Base-by-base conservation (phyloP, 2,888 invertebrate species). In the Chrysina gloriosa region DNA sequence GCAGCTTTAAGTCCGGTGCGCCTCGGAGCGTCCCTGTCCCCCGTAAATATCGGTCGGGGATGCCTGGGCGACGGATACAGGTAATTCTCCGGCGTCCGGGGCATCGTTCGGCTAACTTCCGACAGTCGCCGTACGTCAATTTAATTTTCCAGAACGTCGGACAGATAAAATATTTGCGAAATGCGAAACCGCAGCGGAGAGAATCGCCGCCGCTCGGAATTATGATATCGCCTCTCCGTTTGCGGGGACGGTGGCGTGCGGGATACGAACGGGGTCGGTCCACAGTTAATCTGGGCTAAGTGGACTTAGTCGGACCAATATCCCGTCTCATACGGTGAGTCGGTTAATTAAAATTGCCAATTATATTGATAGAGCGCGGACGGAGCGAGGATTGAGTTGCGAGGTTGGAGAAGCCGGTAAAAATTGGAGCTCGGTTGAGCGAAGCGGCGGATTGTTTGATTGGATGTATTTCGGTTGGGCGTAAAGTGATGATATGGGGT, bases 81-180 rank as follows among this genome's bases (percentile, higher is more conserved):
- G 52, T 52, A 52, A 52, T 52, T 14, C 14, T n/a, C 31, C 31
- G 31, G 31, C 29, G 52, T 31, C 16, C 52, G 36, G 11, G 36
- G 39, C 21, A 25, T 58, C 58, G 58, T 39, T 39, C 39, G 39
- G 3, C 25, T n/a, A 25, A 23, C 58, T 58, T 52, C 52, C 39
- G 36, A 14, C n/a, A 23, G 36, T 58, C 16, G 23, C 58, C 39
- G 25, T n/a, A 11, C 23, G 25, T 39, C 39, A 39, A 39, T 58
- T 58, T 58, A 39, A 58, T 58, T 39, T 36, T 39, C 58, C 58
- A 29, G 52, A 19, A 31, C 52, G 52, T 39, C 36, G 39, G 11
- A 25, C 39, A 39, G 14, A 25, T 58, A 58, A 58, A 58, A 58
- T 58, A 25, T 58, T 58, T 58, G 39, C 39, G 58, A 58, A 34